phyloP scores from a whole-genome alignment of 2,113 vertebrate genomes.

The Hemiscyllium ocellatum region DNA sequence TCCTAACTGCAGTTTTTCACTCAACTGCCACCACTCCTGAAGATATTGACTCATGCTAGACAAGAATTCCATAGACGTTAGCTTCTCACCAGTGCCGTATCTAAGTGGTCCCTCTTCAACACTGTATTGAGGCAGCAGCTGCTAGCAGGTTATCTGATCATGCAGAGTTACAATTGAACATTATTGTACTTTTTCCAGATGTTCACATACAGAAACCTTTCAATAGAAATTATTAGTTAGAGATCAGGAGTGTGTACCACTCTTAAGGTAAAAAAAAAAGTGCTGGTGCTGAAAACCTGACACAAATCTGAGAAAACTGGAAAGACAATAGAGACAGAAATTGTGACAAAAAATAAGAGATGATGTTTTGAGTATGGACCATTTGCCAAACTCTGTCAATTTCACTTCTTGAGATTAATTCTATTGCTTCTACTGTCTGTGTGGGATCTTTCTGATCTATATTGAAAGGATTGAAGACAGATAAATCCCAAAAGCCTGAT shows the following conservation, averaged over 20 bases:
- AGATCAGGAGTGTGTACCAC: neutral
- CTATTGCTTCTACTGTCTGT: neutral
- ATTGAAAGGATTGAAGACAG: neutral
- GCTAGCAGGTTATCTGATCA: neutral
- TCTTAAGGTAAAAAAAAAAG: neutral
- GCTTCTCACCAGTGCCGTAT: neutral
- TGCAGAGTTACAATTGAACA: neutral
- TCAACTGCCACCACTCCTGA: neutral
- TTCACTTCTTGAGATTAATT: neutral
- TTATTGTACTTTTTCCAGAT: neutral
- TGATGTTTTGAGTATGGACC: neutral
- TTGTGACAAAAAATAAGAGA: neutral
- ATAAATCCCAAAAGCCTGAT: too few relatives aligned
- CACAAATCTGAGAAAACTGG: neutral
- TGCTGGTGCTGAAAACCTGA: neutral
- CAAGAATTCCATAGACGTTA: neutral
- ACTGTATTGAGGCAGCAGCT: neutral
- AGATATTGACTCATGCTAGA: neutral
- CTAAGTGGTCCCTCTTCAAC: neutral
- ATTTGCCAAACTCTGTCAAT: neutral
- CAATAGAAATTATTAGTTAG: neutral
- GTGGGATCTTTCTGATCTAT: neutral
- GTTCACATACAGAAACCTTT: neutral
- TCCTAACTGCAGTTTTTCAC: neutral
- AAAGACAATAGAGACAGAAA: neutral